phyloP scores from a whole-genome alignment of 2,113 vertebrate genomes.

The Pseudois nayaur region DNA sequence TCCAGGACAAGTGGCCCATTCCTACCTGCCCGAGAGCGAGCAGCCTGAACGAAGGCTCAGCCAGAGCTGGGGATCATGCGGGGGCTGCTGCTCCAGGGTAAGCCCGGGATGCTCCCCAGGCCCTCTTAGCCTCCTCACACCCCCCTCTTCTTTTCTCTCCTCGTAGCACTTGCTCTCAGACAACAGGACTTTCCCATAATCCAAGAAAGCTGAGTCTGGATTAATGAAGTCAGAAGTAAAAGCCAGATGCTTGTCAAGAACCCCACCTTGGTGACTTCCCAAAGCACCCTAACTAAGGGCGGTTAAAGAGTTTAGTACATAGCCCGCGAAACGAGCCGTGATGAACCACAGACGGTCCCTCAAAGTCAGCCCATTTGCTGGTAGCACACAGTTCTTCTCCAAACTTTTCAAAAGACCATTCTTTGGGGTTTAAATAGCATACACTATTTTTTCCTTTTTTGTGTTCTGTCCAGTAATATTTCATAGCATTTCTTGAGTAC shows the following conservation, averaged over 20 bases:
- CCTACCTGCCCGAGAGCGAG: too few species aligned
- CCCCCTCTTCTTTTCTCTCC: too few species aligned
- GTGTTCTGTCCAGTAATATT: background rate
- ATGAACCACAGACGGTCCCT: background rate
- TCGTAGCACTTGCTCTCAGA: background rate
- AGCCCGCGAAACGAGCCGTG: rapidly evolving
- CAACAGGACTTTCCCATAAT: background rate
- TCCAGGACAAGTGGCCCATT: background rate
- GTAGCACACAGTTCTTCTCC: background rate
- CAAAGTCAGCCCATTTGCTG: too few species aligned
- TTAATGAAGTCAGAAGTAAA: background rate
- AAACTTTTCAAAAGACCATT: background rate
- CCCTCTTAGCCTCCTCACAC: background rate
- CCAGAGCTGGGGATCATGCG: rapidly evolving
- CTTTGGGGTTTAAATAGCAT: background rate
- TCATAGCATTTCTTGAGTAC: background rate
- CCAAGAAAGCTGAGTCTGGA: background rate
- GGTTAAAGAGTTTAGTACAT: background rate
- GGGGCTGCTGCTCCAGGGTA: background rate
- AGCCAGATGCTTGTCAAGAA: background rate
- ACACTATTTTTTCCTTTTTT: background rate
- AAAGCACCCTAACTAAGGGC: rapidly evolving
- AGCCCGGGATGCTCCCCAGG: rapidly evolving
- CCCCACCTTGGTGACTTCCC: background rate
- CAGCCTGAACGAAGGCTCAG: background rate